A percentile compares a stretch with the other conserved stretches of the same genome.
These are phyloP conservation scores for Drosophila athabasca DNA, from an alignment of 1,140 invertebrate species.

Conservation along the genomic window DNA sequence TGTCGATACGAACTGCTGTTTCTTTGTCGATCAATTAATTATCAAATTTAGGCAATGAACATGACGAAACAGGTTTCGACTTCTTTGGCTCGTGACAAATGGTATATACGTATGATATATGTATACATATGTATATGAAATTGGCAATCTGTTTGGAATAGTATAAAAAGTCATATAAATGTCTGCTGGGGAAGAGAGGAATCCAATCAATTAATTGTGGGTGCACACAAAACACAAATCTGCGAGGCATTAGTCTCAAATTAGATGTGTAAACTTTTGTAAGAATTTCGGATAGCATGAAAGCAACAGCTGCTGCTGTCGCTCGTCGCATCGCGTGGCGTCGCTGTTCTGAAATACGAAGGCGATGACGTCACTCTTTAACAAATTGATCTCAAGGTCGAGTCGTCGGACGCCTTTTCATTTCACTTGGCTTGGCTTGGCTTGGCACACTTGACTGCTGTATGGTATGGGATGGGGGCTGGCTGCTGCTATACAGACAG, in stretches of 20 bases:
- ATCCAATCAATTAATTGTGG: conserved; percentile 54
- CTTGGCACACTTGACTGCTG: conserved; percentile 64
- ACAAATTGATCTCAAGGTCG: conserved; percentile 78
- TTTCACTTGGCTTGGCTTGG: conserved; percentile 50
- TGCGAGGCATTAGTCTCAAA: conserved; percentile 45
- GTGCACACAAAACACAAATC: conserved; percentile 18
- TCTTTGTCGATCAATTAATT: conserved; percentile 65
- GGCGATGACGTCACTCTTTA: conserved; percentile 62
- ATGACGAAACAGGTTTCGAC: conserved; percentile 70
- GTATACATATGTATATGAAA: conserved; percentile 42
- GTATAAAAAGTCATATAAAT: conserved; percentile 25
- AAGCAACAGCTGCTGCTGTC: conserved; percentile 56
- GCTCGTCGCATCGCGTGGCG: conserved; percentile 29
- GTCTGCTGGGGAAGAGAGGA: conserved; percentile 1
- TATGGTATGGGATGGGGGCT: not conserved
- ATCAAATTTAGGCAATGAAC: conserved; percentile 68
- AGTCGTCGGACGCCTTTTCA: conserved; percentile 69
- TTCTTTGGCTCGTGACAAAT: conserved; percentile 38
- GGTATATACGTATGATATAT: not conserved
- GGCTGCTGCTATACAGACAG: not conserved
- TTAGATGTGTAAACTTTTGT: conserved; percentile 39
- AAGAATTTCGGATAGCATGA: conserved; percentile 28
- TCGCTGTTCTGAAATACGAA: conserved; percentile 39
- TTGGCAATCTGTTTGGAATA: conserved; percentile 50
- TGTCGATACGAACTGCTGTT: conserved; percentile 23